A percentile compares a stretch with the other conserved stretches of the same genome.
phyloP scores from a whole-genome alignment of 2,888 invertebrate genomes.

The Therioaphis trifolii region DNA sequence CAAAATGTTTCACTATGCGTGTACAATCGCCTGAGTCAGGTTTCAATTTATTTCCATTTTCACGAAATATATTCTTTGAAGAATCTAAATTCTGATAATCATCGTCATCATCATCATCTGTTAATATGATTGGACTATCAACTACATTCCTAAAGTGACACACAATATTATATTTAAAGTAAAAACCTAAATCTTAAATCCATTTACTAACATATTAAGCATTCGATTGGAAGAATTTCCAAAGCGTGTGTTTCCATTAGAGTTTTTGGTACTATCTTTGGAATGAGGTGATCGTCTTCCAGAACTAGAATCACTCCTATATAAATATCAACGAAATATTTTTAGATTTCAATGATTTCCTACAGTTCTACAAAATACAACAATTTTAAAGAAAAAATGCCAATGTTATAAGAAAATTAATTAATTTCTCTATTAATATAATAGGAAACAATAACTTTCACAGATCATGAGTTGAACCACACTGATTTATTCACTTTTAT shows the following conservation, averaged over 20 bases:
- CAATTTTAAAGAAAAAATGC: too few species aligned
- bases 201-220: slow-evolving; percentile 47
- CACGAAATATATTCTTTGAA: slow-evolving; percentile 51
- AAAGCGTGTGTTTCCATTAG: slow-evolving; percentile 47
- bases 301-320: slow-evolving; percentile 46
- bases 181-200: slow-evolving; percentile 23
- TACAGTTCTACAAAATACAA: too few species aligned
- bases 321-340: slow-evolving; percentile 10
- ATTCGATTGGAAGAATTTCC: slow-evolving; percentile 30
- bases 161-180: slow-evolving; percentile 44
- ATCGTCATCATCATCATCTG: slow-evolving; percentile 55
- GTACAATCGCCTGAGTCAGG: slow-evolving; percentile 43
- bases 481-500: too few species aligned
- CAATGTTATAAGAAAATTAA: too few species aligned
- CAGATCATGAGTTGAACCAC: too few species aligned
- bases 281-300: slow-evolving; percentile 43
- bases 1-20: slow-evolving; percentile 58
- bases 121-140: slow-evolving; percentile 50
- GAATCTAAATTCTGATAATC: slow-evolving; percentile 53
- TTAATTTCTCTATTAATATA: too few species aligned
- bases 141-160: slow-evolving; percentile 49
- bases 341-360: too few species aligned
- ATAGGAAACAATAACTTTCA: too few species aligned
- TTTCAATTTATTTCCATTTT: slow-evolving; percentile 52
- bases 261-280: slow-evolving; percentile 36